Percentiles rank a stretch among this genome's conserved stretches.
Conservation (phyloP, 2,113 vertebrate species). For the Elachura formosa region DNA sequence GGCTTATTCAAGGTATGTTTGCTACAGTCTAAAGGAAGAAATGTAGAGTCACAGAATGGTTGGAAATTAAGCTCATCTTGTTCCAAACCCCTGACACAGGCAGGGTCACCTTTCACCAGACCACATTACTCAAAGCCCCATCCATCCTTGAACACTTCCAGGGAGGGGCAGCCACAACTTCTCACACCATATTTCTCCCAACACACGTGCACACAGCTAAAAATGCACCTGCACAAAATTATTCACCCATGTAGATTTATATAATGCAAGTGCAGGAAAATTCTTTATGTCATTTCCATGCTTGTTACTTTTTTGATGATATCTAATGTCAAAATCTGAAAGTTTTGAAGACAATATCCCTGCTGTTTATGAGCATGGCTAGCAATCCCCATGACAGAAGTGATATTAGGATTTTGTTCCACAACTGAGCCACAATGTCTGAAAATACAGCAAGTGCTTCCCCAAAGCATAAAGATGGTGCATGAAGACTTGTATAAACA, state of each 20-base stretch:
- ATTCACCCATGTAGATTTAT: accelerated
- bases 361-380: background rate
- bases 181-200: background rate
- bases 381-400: background rate
- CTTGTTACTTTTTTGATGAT: background rate
- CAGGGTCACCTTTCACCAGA: background rate
- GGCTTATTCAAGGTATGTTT: background rate
- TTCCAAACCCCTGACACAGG: background rate
- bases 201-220: accelerated
- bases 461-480: background rate
- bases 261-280: background rate
- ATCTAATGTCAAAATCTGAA: background rate
- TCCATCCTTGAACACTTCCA: background rate
- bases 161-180: background rate
- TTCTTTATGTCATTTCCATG: background rate
- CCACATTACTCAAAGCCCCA: background rate
- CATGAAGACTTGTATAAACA: slow-evolving; percentile 4
- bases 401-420: background rate
- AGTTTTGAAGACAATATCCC: background rate
- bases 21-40: background rate
- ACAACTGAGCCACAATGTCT: background rate
- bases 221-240: background rate
- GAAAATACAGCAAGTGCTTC: background rate
- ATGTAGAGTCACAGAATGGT: background rate
- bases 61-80: background rate